Base-by-base conservation (phyloP, 2,888 invertebrate species). In the Dinocampus coccinellae region DNA sequence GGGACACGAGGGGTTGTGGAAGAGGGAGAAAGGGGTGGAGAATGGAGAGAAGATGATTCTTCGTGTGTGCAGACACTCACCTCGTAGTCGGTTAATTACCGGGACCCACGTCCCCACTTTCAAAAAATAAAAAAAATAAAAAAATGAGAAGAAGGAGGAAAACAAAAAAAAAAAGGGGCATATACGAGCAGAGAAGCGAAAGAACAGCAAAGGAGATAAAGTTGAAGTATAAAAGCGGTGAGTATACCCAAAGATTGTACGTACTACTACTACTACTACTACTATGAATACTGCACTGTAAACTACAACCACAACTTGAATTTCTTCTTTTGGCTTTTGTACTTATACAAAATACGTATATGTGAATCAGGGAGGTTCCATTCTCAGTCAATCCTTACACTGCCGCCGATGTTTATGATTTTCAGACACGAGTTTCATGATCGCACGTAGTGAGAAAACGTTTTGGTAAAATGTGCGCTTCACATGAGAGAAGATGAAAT, bases 61-160 rank as follows among this genome's bases (percentile, higher is more conserved):
- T 55, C 62, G 62, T 69, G 62, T 55, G n/a, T 13, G 69, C 69
- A 69, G 69, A 69, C 69, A 69, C 69, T 69, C 69, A 57, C 55
- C 58, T 58, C 55, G 61, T 68, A 60, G 72, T 62, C 36, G 29
- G 69, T 69, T 69, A 69, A 69, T 69, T 69, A 69, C n/a, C 69
- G 55, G 69, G 55, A 62, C 39, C 62, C 62, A 20, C 24, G 47
- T 47, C 47, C 20, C 16, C 47, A 47, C 7, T 7, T 29, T 29
- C 47, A n/a, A 47, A 16, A 47, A 16, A 16, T 9, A n/a, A 20
- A 39, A n/a, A n/a, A 16, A 47, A 39, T 39, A n/a, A 39, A 39
- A 39, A 39, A 39, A 39, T n/a, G n/a, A n/a, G n/a, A n/a, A n/a
- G 39, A n/a, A 7, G n/a, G n/a, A 42, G 3, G n/a, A 42, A 16